These are phyloP conservation scores for Alcedo atthis DNA, from an alignment of 2,797 vertebrate genomes.

Conservation along the genomic window DNA sequence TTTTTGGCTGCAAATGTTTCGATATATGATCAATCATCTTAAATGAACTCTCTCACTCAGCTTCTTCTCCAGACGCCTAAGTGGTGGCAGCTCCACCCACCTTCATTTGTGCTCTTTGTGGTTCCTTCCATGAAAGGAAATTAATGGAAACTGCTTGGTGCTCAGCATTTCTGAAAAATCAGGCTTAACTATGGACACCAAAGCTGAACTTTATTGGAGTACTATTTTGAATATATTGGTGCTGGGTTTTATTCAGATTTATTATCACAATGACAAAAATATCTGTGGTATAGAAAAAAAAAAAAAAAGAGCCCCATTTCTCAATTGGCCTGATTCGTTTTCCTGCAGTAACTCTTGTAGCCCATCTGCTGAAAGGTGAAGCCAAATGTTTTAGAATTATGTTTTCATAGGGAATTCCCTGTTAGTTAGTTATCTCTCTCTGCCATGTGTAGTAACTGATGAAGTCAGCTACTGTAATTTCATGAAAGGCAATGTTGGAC, in stretches of 20 bases:
- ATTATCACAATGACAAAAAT: constrained; percentile 31
- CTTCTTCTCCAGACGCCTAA: constrained; percentile 39
- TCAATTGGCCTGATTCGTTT: constrained; percentile 52
- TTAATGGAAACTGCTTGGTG: neutral
- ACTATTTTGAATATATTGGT: constrained; percentile 16
- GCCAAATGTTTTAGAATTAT: constrained; percentile 74
- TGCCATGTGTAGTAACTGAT: constrained; percentile 69
- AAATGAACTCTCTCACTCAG: neutral
- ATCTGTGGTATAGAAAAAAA: neutral
- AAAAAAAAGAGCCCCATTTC: neutral
- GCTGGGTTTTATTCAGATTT: constrained; percentile 28
- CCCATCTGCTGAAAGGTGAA: constrained; percentile 72
- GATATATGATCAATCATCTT: neutral
- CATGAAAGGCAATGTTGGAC: constrained; percentile 48
- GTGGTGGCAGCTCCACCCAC: constrained; percentile 31
- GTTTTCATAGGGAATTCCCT: constrained; percentile 73
- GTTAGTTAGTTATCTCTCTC: constrained; percentile 70
- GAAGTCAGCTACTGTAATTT: constrained; percentile 63
- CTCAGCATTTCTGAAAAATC: neutral
- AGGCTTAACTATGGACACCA: neutral
- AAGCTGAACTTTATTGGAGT: neutral
- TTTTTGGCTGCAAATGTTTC: constrained; percentile 30
- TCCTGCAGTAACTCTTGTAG: constrained; percentile 51
- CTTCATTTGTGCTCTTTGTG: neutral
- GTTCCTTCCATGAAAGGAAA: constrained; percentile 22